Percentiles rank a stretch among this genome's conserved stretches.
Conservation (phyloP, 2,888 invertebrate species). For the Protophormia terraenovae region DNA sequence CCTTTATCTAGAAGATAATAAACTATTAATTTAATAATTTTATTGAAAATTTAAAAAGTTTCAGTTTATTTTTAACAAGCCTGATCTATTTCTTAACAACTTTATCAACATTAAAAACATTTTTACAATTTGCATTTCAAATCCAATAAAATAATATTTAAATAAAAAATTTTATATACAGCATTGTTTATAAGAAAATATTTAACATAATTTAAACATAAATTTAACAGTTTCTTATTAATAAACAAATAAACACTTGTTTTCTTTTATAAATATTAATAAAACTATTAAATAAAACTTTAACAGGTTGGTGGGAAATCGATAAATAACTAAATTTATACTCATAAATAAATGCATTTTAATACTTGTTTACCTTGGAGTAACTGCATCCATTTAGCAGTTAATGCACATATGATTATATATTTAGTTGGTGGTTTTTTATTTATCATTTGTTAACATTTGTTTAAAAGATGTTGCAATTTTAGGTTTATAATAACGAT, state of each 20-base stretch:
- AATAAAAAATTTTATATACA: neutral
- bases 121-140: neutral
- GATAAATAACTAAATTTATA: conserved; percentile 19
- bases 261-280: neutral
- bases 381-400: conserved; percentile 20
- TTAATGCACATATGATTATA: conserved; percentile 3
- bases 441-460: neutral
- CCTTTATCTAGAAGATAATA: too few species aligned
- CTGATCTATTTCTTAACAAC: neutral
- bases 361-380: conserved; percentile 56
- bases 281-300: neutral
- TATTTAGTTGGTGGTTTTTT: neutral
- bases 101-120: neutral
- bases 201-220: conserved; percentile 2
- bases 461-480: conserved; percentile 19
- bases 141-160: neutral
- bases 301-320: conserved; percentile 27
- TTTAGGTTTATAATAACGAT: neutral
- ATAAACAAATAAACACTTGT: neutral
- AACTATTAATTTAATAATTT: too few species aligned
- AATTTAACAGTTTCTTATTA: neutral
- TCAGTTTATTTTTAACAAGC: neutral
- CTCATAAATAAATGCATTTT: conserved; percentile 29
- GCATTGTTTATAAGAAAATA: neutral
- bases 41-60: too few species aligned